phyloP scores from a whole-genome alignment of 2,113 vertebrate genomes.

The Anseranas semipalmata region DNA sequence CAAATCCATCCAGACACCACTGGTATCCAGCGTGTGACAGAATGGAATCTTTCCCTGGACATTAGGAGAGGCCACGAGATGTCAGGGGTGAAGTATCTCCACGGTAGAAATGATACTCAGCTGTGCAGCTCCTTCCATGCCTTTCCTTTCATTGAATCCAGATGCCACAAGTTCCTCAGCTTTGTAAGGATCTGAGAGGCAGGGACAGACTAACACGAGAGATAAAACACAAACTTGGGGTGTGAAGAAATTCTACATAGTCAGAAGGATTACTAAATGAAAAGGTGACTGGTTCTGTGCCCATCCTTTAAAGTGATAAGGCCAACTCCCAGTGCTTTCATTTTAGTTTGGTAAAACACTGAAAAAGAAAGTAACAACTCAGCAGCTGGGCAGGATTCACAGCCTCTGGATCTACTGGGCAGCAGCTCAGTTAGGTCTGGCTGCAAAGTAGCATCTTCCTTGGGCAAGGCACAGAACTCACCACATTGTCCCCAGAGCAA shows the following conservation, averaged over 20 bases:
- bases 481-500: background rate
- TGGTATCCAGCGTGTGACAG: background rate
- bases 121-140: background rate
- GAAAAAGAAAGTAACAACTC: background rate
- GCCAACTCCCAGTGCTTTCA: background rate
- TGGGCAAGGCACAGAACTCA: background rate
- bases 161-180: background rate
- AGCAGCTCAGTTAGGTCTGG: background rate
- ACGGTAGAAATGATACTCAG: background rate
- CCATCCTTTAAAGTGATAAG: background rate
- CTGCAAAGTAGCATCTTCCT: background rate
- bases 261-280: background rate
- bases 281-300: background rate
- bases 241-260: background rate
- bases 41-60: conserved; percentile 5
- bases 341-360: background rate
- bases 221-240: background rate
- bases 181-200: background rate
- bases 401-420: background rate
- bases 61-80: background rate
- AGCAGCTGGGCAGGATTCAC: background rate
- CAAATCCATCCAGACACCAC: background rate
- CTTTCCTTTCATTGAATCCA: background rate
- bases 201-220: background rate
- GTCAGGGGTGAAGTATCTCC: background rate